phyloP scores from a whole-genome alignment of 2,113 vertebrate species.

The Neotragus moschatus region DNA sequence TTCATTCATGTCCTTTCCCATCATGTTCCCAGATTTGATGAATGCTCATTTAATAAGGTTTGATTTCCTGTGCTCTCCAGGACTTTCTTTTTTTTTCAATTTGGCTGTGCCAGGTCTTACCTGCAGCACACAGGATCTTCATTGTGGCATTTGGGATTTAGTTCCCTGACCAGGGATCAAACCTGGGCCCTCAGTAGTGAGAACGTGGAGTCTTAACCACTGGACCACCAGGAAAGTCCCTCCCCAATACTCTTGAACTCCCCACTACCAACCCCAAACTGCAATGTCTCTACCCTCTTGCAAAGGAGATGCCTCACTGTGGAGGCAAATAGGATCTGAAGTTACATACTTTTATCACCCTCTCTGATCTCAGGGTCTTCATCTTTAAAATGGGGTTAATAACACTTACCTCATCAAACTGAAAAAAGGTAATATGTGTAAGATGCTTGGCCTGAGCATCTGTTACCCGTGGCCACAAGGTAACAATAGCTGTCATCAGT shows the following conservation, averaged over 20 bases:
- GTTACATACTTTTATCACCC: not conserved
- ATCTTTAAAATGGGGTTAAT: not conserved
- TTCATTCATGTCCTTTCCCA: not conserved
- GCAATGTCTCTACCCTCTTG: not conserved
- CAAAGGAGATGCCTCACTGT: not conserved
- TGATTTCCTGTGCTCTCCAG: not conserved
- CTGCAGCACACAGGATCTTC: not conserved
- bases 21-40: not conserved
- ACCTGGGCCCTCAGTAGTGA: not conserved
- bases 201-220: not conserved
- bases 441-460: not conserved
- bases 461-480: not conserved
- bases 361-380: not conserved
- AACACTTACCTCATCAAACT: not conserved
- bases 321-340: not conserved
- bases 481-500: not conserved
- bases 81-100: not conserved
- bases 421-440: not conserved
- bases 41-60: not conserved
- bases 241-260: not conserved
- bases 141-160: not conserved
- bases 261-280: not conserved
- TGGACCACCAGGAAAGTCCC: not conserved
- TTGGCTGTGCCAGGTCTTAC: not conserved
- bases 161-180: not conserved